A percentile compares a stretch with the other conserved stretches of the same genome.
phyloP scores from a whole-genome alignment of 1,140 invertebrate species.

The Bombus balteatus region DNA sequence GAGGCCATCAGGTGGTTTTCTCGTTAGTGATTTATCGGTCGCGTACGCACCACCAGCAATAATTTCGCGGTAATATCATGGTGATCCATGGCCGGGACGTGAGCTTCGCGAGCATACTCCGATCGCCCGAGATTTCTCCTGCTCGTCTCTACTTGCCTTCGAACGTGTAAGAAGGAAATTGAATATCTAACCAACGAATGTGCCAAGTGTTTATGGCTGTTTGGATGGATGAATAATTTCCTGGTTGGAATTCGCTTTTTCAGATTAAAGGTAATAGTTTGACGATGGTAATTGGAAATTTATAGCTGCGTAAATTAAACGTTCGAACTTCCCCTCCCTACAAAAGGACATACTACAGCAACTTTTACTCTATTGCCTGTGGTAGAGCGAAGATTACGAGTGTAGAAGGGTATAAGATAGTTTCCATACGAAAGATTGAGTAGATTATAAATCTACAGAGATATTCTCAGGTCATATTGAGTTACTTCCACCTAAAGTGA shows the following conservation, averaged over 20 bases:
- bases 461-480: no score
- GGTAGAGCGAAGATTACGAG: no score
- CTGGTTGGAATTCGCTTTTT: neutral
- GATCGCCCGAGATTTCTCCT: neutral
- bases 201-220: neutral
- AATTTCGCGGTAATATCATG: constrained; percentile 25
- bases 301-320: neutral
- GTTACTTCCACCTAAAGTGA: no score
- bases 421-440: no score
- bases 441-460: no score
- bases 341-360: no score
- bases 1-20: constrained; percentile 17
- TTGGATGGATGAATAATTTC: neutral
- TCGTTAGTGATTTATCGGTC: neutral
- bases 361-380: neutral
- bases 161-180: constrained; percentile 4
- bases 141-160: neutral
- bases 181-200: neutral
- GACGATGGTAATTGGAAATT: neutral
- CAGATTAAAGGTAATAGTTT: neutral
- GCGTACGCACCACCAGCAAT: neutral
- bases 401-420: no score
- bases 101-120: neutral
- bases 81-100: constrained; percentile 21
- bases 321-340: neutral